These are phyloP conservation scores for Tachypleus tridentatus DNA, from an alignment of 1,140 invertebrate species.

Conservation along the genomic window DNA sequence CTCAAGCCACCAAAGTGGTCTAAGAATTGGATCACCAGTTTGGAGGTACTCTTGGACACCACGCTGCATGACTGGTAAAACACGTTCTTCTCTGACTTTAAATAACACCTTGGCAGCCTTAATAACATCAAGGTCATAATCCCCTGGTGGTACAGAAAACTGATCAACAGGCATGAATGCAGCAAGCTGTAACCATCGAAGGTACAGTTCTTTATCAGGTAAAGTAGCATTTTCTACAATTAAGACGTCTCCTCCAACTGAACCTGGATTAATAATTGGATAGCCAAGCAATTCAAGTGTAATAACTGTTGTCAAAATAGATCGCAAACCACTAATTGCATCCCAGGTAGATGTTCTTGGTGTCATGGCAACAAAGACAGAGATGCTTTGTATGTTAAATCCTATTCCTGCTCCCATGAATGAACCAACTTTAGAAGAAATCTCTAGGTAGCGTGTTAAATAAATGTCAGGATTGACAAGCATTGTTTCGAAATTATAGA, in stretches of 20 bases:
- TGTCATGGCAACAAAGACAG: constrained; percentile 73
- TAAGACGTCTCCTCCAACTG: constrained; percentile 66
- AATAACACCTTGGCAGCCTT: constrained; percentile 58
- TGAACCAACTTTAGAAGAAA: constrained; percentile 38
- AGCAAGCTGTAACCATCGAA: constrained; percentile 84
- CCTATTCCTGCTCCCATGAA: constrained; percentile 73
- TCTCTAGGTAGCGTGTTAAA: constrained; percentile 44
- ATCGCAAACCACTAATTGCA: constrained; percentile 49
- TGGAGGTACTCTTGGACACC: constrained; percentile 53
- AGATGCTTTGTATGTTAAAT: constrained; percentile 60
- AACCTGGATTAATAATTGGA: constrained; percentile 81
- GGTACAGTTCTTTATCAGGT: constrained; percentile 74
- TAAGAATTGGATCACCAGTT: constrained; percentile 65
- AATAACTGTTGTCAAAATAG: constrained; percentile 70
- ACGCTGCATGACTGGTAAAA: constrained; percentile 25
- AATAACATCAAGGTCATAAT: constrained; percentile 63
- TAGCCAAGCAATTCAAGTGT: constrained; percentile 77
- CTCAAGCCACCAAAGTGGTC: constrained; percentile 84
- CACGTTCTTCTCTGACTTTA: constrained; percentile 39
- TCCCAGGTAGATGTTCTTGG: constrained; percentile 79
- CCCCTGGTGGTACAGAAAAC: constrained; percentile 75
- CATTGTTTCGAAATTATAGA: constrained; percentile 54
- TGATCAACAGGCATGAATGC: constrained; percentile 84
- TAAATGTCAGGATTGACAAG: constrained; percentile 68
- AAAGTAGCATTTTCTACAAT: constrained; percentile 28